phyloP scores from a whole-genome alignment of 2,797 vertebrate species.

The Neolamprologus multifasciatus region DNA sequence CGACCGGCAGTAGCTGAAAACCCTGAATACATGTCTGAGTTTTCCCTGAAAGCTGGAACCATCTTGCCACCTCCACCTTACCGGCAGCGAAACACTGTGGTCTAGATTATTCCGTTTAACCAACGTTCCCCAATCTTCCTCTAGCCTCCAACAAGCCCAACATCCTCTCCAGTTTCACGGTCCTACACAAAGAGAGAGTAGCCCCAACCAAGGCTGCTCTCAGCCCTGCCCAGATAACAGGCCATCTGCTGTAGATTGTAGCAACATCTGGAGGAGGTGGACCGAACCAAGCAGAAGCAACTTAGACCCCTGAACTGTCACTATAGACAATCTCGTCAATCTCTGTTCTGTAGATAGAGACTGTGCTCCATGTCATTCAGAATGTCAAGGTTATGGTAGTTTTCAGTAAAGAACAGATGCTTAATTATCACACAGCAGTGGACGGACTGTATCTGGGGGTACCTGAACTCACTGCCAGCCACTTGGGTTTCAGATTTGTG shows the following conservation, averaged over 20 bases:
- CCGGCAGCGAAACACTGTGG: conserved; percentile 97
- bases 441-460: neutral
- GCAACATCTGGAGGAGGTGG: conserved; percentile 36
- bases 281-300: conserved; percentile 14
- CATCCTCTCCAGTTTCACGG: conserved; percentile 43
- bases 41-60: conserved; percentile 87
- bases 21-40: conserved; percentile 93
- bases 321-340: conserved; percentile 23
- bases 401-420: neutral
- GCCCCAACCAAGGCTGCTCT: neutral
- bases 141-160: conserved; percentile 29
- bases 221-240: conserved; percentile 11
- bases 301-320: conserved; percentile 18
- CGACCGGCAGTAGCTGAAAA: conserved; percentile 89
- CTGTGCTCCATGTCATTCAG: conserved; percentile 7
- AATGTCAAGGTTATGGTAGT: neutral
- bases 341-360: conserved; percentile 61
- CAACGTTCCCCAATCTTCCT: conserved; percentile 23
- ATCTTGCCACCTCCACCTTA: conserved; percentile 94
- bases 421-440: neutral
- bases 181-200: neutral
- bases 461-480: conserved; percentile 65
- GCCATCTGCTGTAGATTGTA: conserved; percentile 59
- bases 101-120: conserved; percentile 71
- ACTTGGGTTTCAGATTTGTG: conserved; percentile 34